Percentiles rank a stretch among this genome's conserved stretches.
phyloP scores from a whole-genome alignment of 2,797 vertebrate genomes.

The Sciaenops ocellatus region DNA sequence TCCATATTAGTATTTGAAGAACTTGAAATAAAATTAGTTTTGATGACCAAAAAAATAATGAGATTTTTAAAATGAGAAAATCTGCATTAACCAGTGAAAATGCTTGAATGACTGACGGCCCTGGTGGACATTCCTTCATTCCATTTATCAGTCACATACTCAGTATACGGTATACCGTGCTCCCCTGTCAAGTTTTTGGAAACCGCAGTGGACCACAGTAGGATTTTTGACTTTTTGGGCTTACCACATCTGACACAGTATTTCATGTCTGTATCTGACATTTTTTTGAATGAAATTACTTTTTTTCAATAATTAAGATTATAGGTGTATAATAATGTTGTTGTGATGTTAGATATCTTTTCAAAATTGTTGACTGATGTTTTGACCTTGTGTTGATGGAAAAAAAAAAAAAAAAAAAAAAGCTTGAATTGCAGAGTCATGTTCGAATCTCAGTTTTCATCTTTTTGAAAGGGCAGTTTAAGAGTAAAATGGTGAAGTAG shows the following conservation, averaged over 20 bases:
- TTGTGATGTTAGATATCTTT: not conserved
- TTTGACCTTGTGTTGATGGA: not conserved
- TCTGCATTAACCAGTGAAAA: not conserved
- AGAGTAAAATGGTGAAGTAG: conserved; percentile 29
- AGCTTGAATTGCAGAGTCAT: conserved; percentile 1
- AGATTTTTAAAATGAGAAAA: not conserved
- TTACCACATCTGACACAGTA: conserved; percentile 3
- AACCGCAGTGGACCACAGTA: not conserved
- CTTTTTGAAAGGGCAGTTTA: conserved; percentile 35
- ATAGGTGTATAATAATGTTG: not conserved
- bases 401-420: not conserved
- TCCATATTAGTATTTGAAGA: not conserved
- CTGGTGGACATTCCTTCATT: conserved; percentile 8
- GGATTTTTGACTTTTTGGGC: conserved; percentile 10
- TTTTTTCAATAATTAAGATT: conserved; percentile 5
- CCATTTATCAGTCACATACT: conserved; percentile 19
- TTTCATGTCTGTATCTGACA: conserved; percentile 7
- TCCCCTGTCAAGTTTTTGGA: conserved; percentile 24
- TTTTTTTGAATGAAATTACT: too few relatives aligned
- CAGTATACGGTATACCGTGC: not conserved
- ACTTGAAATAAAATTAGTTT: not conserved
- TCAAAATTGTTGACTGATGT: not conserved
- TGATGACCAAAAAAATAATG: not conserved
- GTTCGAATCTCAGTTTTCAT: conserved; percentile 37
- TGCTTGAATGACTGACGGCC: not conserved